phyloP scores from a whole-genome alignment of 2,888 invertebrate species.

The Xylocampa areola region DNA sequence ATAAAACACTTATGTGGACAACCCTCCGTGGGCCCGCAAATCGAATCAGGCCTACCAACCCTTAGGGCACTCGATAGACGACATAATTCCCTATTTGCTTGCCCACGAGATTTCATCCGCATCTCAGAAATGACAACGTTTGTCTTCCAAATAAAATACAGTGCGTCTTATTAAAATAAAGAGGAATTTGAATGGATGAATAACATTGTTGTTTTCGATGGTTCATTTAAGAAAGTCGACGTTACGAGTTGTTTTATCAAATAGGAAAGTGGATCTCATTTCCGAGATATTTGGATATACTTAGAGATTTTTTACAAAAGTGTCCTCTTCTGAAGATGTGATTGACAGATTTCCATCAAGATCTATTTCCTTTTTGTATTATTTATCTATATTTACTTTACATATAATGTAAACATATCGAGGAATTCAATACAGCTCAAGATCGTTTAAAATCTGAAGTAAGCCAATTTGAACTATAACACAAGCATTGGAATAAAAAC shows the following conservation, averaged over 20 bases:
- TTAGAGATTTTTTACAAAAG: not conserved
- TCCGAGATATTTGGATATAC: constrained; percentile 4
- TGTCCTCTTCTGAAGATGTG: not conserved
- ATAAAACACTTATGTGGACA: constrained; percentile 67
- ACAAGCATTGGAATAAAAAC: constrained; percentile 34
- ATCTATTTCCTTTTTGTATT: not conserved
- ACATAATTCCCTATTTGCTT: constrained; percentile 64
- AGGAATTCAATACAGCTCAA: not conserved
- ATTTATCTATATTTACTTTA: not conserved
- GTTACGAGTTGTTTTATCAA: constrained; percentile 9
- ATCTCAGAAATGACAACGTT: constrained; percentile 46
- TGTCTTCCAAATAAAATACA: constrained; percentile 45
- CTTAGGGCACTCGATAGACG: constrained; percentile 57
- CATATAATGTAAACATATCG: not conserved
- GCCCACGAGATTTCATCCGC: constrained; percentile 53
- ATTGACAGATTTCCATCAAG: constrained; percentile 5
- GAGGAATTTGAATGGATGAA: constrained; percentile 13
- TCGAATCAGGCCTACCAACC: constrained; percentile 64
- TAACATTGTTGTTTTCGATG: constrained; percentile 12
- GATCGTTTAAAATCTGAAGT: constrained; percentile 3
- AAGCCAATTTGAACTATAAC: constrained; percentile 18
- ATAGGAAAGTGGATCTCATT: constrained; percentile 2
- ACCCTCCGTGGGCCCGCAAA: constrained; percentile 61
- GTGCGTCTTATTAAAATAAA: constrained; percentile 27
- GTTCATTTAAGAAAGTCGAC: constrained; percentile 17